These are phyloP conservation scores for Pipistrellus nathusii DNA, from an alignment of 2,797 vertebrate genomes.

Conservation along the genomic window DNA sequence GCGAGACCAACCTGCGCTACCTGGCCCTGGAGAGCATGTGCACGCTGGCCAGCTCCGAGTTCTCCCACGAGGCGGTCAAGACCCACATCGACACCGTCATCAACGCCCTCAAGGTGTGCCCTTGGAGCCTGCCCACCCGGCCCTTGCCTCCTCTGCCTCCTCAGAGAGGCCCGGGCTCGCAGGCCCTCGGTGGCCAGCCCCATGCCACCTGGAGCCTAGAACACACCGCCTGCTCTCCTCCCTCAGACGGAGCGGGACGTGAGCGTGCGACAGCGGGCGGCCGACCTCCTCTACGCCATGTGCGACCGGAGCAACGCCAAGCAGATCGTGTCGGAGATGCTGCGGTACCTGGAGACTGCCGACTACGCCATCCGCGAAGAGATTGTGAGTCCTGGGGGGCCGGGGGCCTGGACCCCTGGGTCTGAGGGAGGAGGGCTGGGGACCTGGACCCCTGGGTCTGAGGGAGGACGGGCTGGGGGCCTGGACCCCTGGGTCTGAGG, in stretches of 20 bases:
- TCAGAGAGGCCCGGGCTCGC: background rate
- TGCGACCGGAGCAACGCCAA: constrained; percentile 96
- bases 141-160: background rate
- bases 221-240: background rate
- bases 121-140: fast-evolving
- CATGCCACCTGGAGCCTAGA: background rate
- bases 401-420: fast-evolving
- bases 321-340: constrained; percentile 95
- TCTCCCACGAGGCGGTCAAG: constrained; percentile 95
- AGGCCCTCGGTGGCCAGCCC: background rate
- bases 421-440: background rate
- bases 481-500: background rate
- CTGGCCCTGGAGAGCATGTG: constrained; percentile 96
- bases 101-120: constrained; percentile 92
- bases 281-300: constrained; percentile 96
- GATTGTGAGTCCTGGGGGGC: constrained; percentile 87
- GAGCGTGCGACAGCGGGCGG: constrained; percentile 94
- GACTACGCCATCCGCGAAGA: constrained; percentile 97
- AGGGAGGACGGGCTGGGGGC: background rate
- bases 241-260: constrained; percentile 94
- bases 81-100: constrained; percentile 96
- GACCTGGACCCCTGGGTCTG: background rate
- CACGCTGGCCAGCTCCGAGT: constrained; percentile 95
- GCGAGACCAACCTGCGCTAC: constrained; percentile 95
- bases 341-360: constrained; percentile 95